Evolutionary conservation across 2,113 vertebrate genomes (phyloP), one percentile per base, ranked within the genome.

Genomic region (Genyomyrus donnyi): DNA sequence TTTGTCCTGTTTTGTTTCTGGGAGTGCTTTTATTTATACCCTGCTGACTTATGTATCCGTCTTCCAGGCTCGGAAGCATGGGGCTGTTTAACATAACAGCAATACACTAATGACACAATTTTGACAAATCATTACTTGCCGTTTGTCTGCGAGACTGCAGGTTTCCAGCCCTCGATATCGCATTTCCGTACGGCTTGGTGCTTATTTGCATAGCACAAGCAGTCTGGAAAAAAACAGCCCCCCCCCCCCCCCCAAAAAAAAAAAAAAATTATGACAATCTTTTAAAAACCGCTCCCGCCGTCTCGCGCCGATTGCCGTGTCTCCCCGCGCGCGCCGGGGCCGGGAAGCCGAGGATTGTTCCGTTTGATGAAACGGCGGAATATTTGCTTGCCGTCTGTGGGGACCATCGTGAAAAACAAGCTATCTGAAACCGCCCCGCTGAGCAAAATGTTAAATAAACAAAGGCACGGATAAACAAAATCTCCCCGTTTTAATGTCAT

Each of bases 381-480:
- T 96, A 95, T 96, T 96, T 96, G 96, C 95, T 95, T 94, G 93
- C 94, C 95, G 96, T 96, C 96, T 96, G 96, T 94, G 94, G 96
- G 96, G 95, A 96, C 94, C 93, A 95, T 95, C 95, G 95, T 95
- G 94, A 95, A 96, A 96, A 95, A 96, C 95, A 96, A 96, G 95
- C 95, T 95, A 95, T 96, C 95, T 96, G 94, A 96, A 96, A 95
- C 94, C 95, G 94, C 93, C 96, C 96, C 91, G 93, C 95, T 96
- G 96, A 95, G 95, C 94, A 94, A 96, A 96, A 96, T 96, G 96
- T 96, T 96, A 95, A 96, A 95, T 96, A 95, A 96, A 96, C 96
- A 96, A 96, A 95, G 94, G 94, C 93, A 89, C 93, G 94, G 95
- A 96, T 96, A 96, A 96, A 96, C 96, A 96, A 96, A 96, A 96